Evolutionary conservation across 2,888 invertebrate genomes (phyloP).

Genomic region (Tiliacea citrago): DNA sequence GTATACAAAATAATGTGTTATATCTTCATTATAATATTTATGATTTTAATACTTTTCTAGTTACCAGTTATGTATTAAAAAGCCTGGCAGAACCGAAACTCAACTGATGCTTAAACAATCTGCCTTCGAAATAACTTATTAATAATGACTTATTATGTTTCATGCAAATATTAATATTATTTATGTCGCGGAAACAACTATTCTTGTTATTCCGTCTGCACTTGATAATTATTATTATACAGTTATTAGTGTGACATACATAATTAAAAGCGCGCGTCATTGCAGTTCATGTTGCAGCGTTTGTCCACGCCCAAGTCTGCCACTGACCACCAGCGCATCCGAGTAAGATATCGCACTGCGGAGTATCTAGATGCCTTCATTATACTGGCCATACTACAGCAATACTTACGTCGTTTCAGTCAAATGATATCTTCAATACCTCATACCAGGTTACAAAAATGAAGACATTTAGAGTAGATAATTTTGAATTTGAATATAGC

Average conservation of each 20-base stretch:
- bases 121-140: constrained; percentile 7
- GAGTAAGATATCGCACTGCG: constrained; percentile 93
- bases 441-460: constrained; percentile 65
- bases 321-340: constrained; percentile 96
- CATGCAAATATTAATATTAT: not conserved
- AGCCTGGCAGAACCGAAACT: not conserved
- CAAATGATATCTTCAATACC: constrained; percentile 43
- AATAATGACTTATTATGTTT: not conserved
- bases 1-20: not conserved
- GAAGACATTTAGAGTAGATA: constrained; percentile 80
- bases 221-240: not conserved
- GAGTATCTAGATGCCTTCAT: constrained; percentile 82
- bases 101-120: not conserved
- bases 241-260: constrained; percentile 37
- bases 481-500: constrained; percentile 70
- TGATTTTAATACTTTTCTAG: not conserved
- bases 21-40: not conserved
- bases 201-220: constrained; percentile 1
- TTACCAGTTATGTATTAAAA: not conserved
- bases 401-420: constrained; percentile 34
- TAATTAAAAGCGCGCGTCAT: constrained; percentile 83
- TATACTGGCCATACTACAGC: constrained; percentile 50
- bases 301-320: constrained; percentile 96
- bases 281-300: constrained; percentile 97
- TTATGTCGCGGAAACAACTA: not conserved